phyloP scores from a whole-genome alignment of 64 coral and sea anemone species.

The Montipora sp. region DNA sequence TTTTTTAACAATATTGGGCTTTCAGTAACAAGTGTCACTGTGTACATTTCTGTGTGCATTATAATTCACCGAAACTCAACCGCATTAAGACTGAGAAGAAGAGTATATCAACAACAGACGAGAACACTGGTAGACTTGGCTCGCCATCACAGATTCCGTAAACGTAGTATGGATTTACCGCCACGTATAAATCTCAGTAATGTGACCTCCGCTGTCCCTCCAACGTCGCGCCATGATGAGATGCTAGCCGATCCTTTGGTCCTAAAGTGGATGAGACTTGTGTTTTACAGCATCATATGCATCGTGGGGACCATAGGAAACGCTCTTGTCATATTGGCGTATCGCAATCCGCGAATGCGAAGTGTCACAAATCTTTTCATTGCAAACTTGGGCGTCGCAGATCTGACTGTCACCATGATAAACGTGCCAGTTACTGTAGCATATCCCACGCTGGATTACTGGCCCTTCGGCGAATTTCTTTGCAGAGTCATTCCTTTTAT shows the following conservation, averaged over 20 bases:
- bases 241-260: not conserved
- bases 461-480: slow-evolving; percentile 82
- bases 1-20: not conserved
- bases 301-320: slow-evolving; percentile 69
- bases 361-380: slow-evolving; percentile 91
- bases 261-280: not conserved
- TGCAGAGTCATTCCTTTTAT: slow-evolving; percentile 76
- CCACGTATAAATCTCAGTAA: slow-evolving; percentile 30
- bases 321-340: slow-evolving; percentile 77
- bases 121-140: not conserved
- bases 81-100: not conserved
- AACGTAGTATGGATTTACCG: not conserved
- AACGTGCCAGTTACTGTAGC: slow-evolving; percentile 70
- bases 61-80: slow-evolving; percentile 2
- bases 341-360: slow-evolving; percentile 85
- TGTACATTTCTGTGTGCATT: not conserved
- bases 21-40: not conserved
- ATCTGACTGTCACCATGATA: slow-evolving; percentile 76
- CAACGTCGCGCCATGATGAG: not conserved
- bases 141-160: too few species aligned
- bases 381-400: slow-evolving; percentile 88
- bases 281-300: slow-evolving; percentile 14
- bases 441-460: slow-evolving; percentile 30
- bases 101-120: not conserved
- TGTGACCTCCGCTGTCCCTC: slow-evolving; percentile 13